Evolutionary conservation across 2,797 vertebrate species (phyloP).

Genomic region (Phalanger gymnotis): DNA sequence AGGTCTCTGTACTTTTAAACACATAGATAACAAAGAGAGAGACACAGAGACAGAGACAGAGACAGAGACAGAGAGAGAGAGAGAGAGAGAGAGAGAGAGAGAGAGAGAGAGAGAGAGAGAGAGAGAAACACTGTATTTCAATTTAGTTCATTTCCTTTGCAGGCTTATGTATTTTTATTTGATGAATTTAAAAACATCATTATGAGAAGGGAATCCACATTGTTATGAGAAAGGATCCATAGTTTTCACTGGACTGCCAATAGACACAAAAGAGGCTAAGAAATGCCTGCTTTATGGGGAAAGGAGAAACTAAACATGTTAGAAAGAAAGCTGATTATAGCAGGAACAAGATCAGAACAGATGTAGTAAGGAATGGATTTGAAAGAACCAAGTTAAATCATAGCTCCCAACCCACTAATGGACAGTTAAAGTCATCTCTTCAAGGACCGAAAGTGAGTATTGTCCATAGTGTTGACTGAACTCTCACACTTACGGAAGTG

Average conservation of each 20-base stretch:
- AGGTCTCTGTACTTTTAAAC: neutral
- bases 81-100: too few relatives aligned
- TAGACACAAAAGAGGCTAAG: neutral
- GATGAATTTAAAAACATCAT: neutral
- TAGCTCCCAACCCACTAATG: neutral
- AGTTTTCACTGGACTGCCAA: neutral
- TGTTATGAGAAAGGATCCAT: neutral
- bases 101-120: too few relatives aligned
- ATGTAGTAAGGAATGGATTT: neutral
- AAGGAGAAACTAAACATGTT: neutral
- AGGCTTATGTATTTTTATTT: neutral
- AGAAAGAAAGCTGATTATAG: neutral
- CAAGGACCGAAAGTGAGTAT: neutral
- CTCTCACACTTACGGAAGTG: neutral
- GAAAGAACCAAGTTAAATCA: neutral
- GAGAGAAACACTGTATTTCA: neutral
- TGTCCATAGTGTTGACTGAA: neutral
- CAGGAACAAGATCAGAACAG: neutral
- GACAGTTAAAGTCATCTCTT: neutral
- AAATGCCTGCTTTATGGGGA: neutral
- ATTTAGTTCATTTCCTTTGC: neutral
- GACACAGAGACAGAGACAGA: too few relatives aligned
- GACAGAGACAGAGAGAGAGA: neutral
- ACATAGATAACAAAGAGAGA: neutral
- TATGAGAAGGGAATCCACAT: neutral